phyloP scores from a whole-genome alignment of 2,797 vertebrate species.

The Peromyscus aztecus region DNA sequence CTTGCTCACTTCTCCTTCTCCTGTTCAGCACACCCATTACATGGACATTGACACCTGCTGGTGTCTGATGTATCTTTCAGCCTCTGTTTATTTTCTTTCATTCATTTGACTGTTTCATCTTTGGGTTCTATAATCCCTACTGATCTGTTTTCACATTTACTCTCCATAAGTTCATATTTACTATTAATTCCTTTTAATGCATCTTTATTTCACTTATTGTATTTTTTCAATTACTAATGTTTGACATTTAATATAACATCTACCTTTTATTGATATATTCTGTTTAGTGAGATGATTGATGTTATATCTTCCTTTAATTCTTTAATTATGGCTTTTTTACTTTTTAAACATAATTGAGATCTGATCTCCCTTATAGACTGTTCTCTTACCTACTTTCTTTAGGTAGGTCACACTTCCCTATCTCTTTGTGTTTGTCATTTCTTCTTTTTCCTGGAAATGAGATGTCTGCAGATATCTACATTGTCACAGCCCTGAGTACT shows the following conservation, averaged over 20 bases:
- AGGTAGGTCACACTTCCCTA: not conserved
- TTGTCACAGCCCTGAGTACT: not conserved
- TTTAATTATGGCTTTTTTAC: not conserved
- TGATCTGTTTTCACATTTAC: not conserved
- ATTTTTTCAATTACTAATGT: not conserved
- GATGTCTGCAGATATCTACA: not conserved
- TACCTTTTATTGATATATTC: not conserved
- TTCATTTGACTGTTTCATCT: not conserved
- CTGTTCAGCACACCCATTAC: not conserved
- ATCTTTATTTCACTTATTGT: slow-evolving; percentile 6
- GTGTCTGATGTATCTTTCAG: not conserved
- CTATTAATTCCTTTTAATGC: not conserved
- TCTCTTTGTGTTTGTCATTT: not conserved
- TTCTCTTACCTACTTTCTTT: not conserved
- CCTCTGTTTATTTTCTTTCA: not conserved
- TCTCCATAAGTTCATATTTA: not conserved
- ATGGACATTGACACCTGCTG: not conserved
- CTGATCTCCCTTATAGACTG: not conserved
- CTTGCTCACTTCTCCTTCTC: not conserved
- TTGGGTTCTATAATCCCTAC: not conserved
- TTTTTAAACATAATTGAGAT: not conserved
- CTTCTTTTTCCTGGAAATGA: not conserved
- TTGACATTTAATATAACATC: not conserved
- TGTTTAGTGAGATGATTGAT: not conserved
- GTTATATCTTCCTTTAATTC: not conserved